Conservation (phyloP, 2,113 vertebrate species). For the Coracopsis vasa region DNA sequence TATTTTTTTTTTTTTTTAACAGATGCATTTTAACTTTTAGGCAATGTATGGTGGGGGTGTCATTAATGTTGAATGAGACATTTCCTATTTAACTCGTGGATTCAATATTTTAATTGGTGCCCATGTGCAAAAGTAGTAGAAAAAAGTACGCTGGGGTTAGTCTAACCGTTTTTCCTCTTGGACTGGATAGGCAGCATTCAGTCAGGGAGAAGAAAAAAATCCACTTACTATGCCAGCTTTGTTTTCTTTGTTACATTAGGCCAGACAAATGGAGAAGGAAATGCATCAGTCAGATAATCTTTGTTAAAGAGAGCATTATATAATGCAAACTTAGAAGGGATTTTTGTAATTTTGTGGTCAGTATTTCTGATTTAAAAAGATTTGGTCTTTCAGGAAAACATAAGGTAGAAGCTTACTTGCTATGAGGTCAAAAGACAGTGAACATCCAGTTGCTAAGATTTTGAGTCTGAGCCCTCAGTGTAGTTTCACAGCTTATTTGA, state of each 20-base stretch:
- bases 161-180: neutral
- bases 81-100: slow-evolving; percentile 64
- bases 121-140: slow-evolving; percentile 59
- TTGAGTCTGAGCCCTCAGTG: neutral
- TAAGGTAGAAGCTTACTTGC: neutral
- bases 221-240: neutral
- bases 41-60: slow-evolving; percentile 49
- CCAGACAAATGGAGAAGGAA: neutral
- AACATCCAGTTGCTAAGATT: neutral
- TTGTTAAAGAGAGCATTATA: neutral
- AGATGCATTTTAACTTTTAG: slow-evolving; percentile 67
- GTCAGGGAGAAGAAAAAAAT: neutral
- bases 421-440: neutral
- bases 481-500: neutral
- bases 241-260: slow-evolving; percentile 29
- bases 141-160: slow-evolving; percentile 56
- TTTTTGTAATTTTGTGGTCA: neutral
- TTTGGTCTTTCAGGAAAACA: neutral
- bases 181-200: neutral
- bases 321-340: neutral
- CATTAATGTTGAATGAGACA: slow-evolving; percentile 66
- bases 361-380: neutral
- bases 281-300: neutral
- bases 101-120: slow-evolving; percentile 68
- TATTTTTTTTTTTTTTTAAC: slow-evolving; percentile 25